Base-by-base conservation (phyloP, 2,888 invertebrate genomes). In the Eupsilia transversa region DNA sequence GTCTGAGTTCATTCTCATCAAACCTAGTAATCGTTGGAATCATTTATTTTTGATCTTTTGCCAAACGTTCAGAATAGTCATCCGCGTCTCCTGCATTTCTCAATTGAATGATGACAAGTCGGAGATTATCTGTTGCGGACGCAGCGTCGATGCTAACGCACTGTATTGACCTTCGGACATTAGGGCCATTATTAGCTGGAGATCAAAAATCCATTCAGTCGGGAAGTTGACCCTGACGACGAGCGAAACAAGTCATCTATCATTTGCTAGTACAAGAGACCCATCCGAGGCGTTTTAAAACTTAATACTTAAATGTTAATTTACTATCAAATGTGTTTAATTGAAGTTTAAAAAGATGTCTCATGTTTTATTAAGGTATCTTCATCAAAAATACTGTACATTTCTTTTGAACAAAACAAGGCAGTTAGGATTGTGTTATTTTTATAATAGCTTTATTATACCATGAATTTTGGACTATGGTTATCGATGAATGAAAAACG, bases 41-140 rank as follows among this genome's bases (percentile, higher is more conserved):
- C 41, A 73, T 76, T 85, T 87, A 71, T 82, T 86, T 86, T 89
- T 90, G 91, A 84, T 78, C 49, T 77, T 69, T 69, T 80, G 89
- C 90, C 90, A 90, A 87, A 71, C 65, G 27, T 72, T 72, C 30
- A 27, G 57, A 56, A 71, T 57, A 77, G 35, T 72, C 54, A 73
- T 65, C 27, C 64, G 49, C 38, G 63, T 74, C 52, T 49, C 60
- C 43, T 75, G 70, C 35, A 52, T 57, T 63, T 85, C 59, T 71
- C 41, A 59, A 72, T 70, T 59, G 30, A 71, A 70, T 70, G 41
- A 72, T 76, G n/a, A n/a, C n/a, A 70, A 57, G 63, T 52, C 41
- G 12, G 9, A 46, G 52, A 64, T 56, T 73, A 57, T 77, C 41
- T 66, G 46, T 33, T 74, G 23, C 46, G n/a, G n/a, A n/a, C 57